Base-by-base conservation (phyloP, 2,888 invertebrate species). In the Norana najaformis region DNA sequence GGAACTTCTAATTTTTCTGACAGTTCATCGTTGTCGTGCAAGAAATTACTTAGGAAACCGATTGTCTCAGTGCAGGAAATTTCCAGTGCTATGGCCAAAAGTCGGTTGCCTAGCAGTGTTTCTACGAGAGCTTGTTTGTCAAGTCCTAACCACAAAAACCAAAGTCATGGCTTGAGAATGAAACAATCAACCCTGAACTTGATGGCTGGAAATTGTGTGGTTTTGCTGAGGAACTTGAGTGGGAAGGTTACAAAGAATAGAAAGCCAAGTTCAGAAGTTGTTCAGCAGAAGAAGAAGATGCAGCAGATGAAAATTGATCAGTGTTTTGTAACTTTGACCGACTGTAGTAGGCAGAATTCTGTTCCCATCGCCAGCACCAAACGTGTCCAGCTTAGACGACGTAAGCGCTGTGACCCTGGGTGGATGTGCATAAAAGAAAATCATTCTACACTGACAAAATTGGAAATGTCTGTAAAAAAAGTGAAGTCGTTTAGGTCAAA, bases 271-370 rank as follows among this genome's bases (percentile, higher is more conserved):
- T 53, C 53, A 69, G 69, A 5, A 13, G 8, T 69, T 30, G n/a
- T n/a, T n/a, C 11, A n/a, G n/a, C 69, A 69, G 69, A 69, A 69
- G 69, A 69, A n/a, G n/a, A 69, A 8, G 69, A 69, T 69, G 69
- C 30, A 69, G 2, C 69, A 30, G 69, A 69, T 69, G 69, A 69
- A 69, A 69, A 69, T 69, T 69, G n/a, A 69, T 69, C 69, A 69
- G n/a, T 69, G 69, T 69, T 69, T 69, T n/a, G 69, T 69, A n/a
- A 69, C 30, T n/a, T 69, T 69, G n/a, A 69, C 69, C 69, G n/a
- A 69, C n/a, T 69, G 69, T 69, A 69, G 69, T 69, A n/a, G 69
- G 69, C 30, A 30, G 69, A 69, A n/a, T 69, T 69, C 69, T 69
- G n/a, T n/a, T 69, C n/a, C 30, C 30, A 16, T n/a, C n/a, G n/a